These are phyloP conservation scores for Dipodomys merriami DNA, from an alignment of 2,113 vertebrate genomes.

Conservation along the genomic window DNA sequence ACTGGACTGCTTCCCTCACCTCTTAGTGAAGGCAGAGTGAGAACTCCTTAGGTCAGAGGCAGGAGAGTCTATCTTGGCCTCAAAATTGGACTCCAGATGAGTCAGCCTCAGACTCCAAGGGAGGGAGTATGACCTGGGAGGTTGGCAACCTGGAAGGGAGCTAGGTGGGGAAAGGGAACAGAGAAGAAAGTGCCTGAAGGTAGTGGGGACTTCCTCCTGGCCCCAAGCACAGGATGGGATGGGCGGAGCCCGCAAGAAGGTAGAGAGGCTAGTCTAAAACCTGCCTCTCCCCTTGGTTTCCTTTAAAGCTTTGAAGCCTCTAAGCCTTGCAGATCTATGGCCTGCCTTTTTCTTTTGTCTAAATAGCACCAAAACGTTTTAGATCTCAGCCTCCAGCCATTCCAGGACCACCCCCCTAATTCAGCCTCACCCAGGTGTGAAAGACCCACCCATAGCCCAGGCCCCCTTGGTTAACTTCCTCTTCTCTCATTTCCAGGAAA, in stretches of 20 bases:
- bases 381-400: neutral
- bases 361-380: neutral
- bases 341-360: neutral
- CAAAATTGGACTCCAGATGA: neutral
- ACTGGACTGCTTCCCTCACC: neutral
- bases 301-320: constrained; percentile 21
- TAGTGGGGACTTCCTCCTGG: neutral
- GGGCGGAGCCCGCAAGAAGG: neutral
- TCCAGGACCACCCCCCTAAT: neutral
- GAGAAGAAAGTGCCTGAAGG: neutral
- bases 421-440: neutral
- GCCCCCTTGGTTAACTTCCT: neutral
- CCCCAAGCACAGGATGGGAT: neutral
- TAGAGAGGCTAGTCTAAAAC: neutral
- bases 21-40: neutral
- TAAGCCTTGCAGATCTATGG: neutral
- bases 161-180: neutral
- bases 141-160: neutral
- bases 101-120: neutral
- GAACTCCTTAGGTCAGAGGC: neutral
- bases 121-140: neutral
- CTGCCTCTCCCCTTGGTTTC: neutral
- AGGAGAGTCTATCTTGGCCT: neutral
- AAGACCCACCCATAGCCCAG: neutral
- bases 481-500: neutral